phyloP scores from a whole-genome alignment of 2,888 invertebrate genomes.

The Orgyia antiqua region DNA sequence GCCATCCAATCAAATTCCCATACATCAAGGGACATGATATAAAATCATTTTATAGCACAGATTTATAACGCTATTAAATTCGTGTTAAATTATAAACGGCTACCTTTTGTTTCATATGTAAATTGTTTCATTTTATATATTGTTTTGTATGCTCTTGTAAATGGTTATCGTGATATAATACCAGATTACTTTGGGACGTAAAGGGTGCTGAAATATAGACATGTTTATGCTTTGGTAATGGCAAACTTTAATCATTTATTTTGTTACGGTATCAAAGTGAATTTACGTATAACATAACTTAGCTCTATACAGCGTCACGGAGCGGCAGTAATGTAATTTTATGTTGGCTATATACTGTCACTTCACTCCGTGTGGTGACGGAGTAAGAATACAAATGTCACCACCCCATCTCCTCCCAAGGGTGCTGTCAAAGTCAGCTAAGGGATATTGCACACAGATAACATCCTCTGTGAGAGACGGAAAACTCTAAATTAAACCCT shows the following conservation, averaged over 20 bases:
- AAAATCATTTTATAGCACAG: conserved; percentile 43
- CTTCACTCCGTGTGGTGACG: too few relatives aligned
- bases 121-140: conserved; percentile 10
- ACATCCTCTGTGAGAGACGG: too few relatives aligned
- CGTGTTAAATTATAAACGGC: conserved; percentile 52
- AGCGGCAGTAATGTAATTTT: too few relatives aligned
- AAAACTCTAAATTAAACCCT: too few relatives aligned
- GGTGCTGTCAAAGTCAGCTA: too few relatives aligned
- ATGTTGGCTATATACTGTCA: too few relatives aligned
- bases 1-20: conserved; percentile 42
- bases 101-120: conserved; percentile 23
- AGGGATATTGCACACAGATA: too few relatives aligned
- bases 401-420: too few relatives aligned
- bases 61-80: conserved; percentile 59
- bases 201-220: conserved; percentile 6
- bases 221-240: conserved; percentile 1
- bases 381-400: too few relatives aligned
- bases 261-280: background rate
- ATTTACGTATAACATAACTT: background rate
- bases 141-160: conserved; percentile 6
- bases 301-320: too few relatives aligned
- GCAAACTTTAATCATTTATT: conserved; percentile 2
- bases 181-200: conserved; percentile 7
- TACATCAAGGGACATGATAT: conserved; percentile 32
- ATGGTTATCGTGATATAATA: conserved; percentile 7